Evolutionary conservation across 2,797 vertebrate species (phyloP), one percentile per base, ranked within the genome.

Genomic region (Synaphobranchus kaupii): DNA sequence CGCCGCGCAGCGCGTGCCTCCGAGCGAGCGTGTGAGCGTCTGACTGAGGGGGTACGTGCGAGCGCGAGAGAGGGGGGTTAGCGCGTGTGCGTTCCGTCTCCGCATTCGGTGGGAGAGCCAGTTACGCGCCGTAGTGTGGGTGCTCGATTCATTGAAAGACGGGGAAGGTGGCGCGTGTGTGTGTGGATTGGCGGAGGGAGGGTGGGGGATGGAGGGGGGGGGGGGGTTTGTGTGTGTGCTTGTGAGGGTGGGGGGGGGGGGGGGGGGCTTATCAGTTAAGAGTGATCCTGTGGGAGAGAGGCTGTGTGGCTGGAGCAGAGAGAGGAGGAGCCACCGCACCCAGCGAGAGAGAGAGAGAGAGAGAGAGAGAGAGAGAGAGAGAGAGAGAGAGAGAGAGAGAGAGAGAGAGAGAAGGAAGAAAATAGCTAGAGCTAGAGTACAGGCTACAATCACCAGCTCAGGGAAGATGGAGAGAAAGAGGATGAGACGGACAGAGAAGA

Each of bases 281-380:
- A 92, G 89, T 89, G 90, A 84, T 92, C 90, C 88, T 84, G 81
- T 34, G 87, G 90, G 84, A 91, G 87, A 60, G 63, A 9, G 83
- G 63, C 50, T 76, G 63, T 44, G 28, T 83, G 50, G 48, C 63
- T 73, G 87, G 52, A 87, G 50, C 50, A 60, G 31, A 54, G 76
- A 84, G 44, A 89, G 92, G 91, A 88, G 92, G 91, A 91, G 91
- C 87, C 66, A 89, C 85, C 89, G 91, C 90, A 88, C 87, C 89
- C 86, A 84, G 89, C 88, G 60, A 73, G 88, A 90, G 85, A 84
- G 87, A 89, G 87, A 87, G 56, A 91, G 89, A 90, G 90, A 10
- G 47, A 91, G 90, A 83, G 86, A 88, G 88, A 88, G 83, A 88
- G 78, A 78, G 78, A 87, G 86, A 68, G 82, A 87, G 85, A 83